Conservation (phyloP, 1,140 invertebrate species). For the Drosophila navojoa region DNA sequence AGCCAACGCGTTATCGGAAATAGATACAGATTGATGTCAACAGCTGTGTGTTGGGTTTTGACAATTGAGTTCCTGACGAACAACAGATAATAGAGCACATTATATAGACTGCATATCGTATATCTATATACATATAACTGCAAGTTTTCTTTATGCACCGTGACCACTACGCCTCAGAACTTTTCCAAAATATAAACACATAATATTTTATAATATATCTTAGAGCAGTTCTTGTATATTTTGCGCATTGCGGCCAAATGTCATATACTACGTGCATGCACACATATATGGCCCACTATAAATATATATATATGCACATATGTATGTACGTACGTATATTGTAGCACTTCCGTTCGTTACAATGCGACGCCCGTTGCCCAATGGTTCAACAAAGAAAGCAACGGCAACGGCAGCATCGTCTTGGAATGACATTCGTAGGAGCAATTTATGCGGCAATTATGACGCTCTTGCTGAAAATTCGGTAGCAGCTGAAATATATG, state of each 20-base stretch:
- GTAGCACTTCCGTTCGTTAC: slow-evolving; percentile 63
- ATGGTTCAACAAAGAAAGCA: slow-evolving; percentile 59
- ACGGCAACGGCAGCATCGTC: slow-evolving; percentile 8
- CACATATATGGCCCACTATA: neutral
- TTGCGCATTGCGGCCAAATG: slow-evolving; percentile 48
- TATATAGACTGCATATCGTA: neutral
- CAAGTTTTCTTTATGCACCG: neutral
- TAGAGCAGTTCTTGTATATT: slow-evolving; percentile 30
- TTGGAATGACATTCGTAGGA: slow-evolving; percentile 57
- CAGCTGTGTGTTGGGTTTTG: slow-evolving; percentile 16
- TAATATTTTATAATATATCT: slow-evolving; percentile 10
- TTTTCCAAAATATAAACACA: neutral
- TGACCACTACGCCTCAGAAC: slow-evolving; percentile 17
- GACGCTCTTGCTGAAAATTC: slow-evolving; percentile 49
- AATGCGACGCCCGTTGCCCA: slow-evolving; percentile 33
- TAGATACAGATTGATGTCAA: slow-evolving; percentile 13
- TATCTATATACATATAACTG: too few species aligned
- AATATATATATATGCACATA: slow-evolving; percentile 16
- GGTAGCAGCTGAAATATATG: slow-evolving; percentile 15
- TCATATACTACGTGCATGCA: slow-evolving; percentile 9
- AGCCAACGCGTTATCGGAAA: neutral
- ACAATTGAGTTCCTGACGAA: neutral
- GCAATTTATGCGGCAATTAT: slow-evolving; percentile 70
- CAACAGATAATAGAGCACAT: neutral
- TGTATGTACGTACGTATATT: slow-evolving; percentile 21